Evolutionary conservation across 2,797 vertebrate genomes (phyloP), one percentile per base, ranked within the genome.

Genomic region (Gephyroberyx darwinii): DNA sequence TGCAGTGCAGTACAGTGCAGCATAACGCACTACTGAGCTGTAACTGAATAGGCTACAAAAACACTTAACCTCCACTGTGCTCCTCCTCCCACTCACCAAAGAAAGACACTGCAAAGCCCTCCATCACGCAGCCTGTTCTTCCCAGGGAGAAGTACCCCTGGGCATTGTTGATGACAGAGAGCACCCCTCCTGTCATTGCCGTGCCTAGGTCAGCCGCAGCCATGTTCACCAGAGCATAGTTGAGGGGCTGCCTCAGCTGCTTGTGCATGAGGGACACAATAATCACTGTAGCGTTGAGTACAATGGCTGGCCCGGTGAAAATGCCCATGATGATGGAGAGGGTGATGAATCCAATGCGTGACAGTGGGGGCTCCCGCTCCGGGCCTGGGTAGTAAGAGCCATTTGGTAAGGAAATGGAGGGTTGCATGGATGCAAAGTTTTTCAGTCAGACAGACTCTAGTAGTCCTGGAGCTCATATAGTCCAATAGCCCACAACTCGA

Each of bases 151-250:
- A 93, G 79, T 90, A 84, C 2, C 93, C 92, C 45, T 85, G 85
- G 13, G 91, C 91, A 5, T 92, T 93, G 80, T 90, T 93, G 86
- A 93, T 84, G 67, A 92, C 93, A 22, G 93, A 88, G 41, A 94
- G 86, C 13, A 91, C 37, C 26, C 92, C 90, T 50, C 91, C 92
- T 0, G 90, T 90, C 86, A 93, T 59, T 3, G 91, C 90, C 5
- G 86, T 90, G 63, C 93, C 92, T 71, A 93, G 89, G 83, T 94
- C 91, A 50, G 91, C 90, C 56, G 89, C 87, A 5, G 93, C 91
- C 88, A 93, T 88, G 89, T 93, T 94, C 81, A 94, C 88, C 77
- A 93, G 90, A 75, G 92, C 91, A 53, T 89, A 92, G 83, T 92
- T 94, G 81, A 94, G 89, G 0, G 92, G 90, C 69, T 93, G 92